Evolutionary conservation across 2,113 vertebrate species (phyloP).

Genomic region (Neogale vison): DNA sequence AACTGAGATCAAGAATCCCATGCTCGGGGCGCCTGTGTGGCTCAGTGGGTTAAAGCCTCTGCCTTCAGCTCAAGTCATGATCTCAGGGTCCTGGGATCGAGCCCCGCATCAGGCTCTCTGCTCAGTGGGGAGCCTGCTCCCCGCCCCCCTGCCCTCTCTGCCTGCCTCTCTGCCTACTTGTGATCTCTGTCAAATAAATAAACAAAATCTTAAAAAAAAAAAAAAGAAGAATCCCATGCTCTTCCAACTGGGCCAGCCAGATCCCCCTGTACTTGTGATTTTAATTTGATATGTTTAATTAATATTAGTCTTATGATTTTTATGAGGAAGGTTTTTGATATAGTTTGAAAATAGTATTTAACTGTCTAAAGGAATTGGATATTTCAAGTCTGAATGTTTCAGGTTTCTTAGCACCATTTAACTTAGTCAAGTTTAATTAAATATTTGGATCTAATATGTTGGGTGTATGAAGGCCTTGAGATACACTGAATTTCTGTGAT

Average conservation of each 20-base stretch:
- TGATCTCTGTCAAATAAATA: no score
- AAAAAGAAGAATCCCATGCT: neutral
- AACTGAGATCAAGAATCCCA: neutral
- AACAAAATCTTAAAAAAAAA: no score
- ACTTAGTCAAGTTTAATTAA: neutral
- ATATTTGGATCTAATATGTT: neutral
- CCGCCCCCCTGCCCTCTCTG: no score
- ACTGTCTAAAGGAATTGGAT: neutral
- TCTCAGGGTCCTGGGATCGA: no score
- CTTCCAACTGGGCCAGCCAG: neutral
- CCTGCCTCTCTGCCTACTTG: no score
- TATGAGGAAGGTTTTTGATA: neutral
- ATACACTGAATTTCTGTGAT: neutral
- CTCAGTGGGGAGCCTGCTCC: no score
- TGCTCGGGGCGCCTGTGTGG: no score
- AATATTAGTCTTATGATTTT: neutral
- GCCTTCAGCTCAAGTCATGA: no score
- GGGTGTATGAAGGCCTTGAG: neutral
- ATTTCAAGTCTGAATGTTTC: neutral
- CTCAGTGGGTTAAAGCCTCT: no score
- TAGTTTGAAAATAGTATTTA: neutral
- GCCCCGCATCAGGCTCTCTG: no score
- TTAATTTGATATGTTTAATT: neutral
- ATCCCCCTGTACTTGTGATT: neutral
- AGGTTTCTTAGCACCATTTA: neutral